These are phyloP conservation scores for Flexamia atlantica DNA, from an alignment of 2,888 invertebrate genomes.

Conservation along the genomic window DNA sequence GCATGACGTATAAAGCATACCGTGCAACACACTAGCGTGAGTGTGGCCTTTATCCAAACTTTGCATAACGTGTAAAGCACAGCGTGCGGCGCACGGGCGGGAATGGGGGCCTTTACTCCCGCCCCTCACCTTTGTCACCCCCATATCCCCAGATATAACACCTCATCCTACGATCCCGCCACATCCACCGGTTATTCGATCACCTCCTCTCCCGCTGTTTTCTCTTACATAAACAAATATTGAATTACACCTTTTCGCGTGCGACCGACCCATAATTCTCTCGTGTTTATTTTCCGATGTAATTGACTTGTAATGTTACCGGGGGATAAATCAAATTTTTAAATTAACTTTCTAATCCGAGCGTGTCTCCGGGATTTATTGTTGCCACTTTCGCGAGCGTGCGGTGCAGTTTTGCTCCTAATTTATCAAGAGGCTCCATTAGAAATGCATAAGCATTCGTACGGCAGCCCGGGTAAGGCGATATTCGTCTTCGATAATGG, in stretches of 20 bases:
- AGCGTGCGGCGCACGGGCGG: too few species aligned
- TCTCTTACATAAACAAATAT: constrained; percentile 62
- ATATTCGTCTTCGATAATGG: constrained; percentile 54
- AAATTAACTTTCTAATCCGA: constrained; percentile 61
- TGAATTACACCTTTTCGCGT: constrained; percentile 61
- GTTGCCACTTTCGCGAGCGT: constrained; percentile 18
- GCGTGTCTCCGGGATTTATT: constrained; percentile 40
- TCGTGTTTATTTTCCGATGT: constrained; percentile 59
- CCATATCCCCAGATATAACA: not conserved
- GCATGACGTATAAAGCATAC: too few species aligned
- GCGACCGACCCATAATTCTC: constrained; percentile 21
- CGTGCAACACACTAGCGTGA: too few species aligned
- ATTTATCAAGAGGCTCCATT: constrained; percentile 40
- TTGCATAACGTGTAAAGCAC: too few species aligned
- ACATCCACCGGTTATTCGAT: constrained; percentile 32
- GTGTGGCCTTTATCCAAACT: too few species aligned
- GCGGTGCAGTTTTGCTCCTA: constrained; percentile 43
- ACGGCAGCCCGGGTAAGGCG: constrained; percentile 40
- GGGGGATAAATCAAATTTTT: constrained; percentile 61
- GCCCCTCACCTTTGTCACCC: not conserved
- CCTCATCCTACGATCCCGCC: not conserved
- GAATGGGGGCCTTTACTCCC: not conserved
- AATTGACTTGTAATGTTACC: constrained; percentile 61
- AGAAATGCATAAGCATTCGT: constrained; percentile 48
- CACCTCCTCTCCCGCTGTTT: constrained; percentile 41